Base-by-base conservation (phyloP, 2,888 invertebrate genomes). In the Adelphocoris suturalis region DNA sequence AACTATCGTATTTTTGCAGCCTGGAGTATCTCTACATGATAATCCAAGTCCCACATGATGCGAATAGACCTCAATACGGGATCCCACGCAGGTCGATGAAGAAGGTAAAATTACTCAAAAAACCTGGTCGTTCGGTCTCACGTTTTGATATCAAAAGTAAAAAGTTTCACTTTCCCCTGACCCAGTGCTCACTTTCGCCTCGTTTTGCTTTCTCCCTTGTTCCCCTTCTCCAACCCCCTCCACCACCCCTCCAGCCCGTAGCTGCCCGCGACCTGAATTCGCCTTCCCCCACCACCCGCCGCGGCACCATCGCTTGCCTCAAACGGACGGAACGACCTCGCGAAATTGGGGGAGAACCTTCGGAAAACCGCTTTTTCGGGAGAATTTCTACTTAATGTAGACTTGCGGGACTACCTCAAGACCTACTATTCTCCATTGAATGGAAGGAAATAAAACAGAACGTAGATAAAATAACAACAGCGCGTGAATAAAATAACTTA, bases 161-260 rank as follows among this genome's bases (percentile, higher is more conserved):
- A 85, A 85, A 68, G 47, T 37, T 86, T 88, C 80, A 88, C 88
- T 88, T 88, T 88, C 88, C 52, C 80, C 76, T 88, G 88, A 88
- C 88, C 88, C 61, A 88, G 28, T 78, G 88, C 55, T 88, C 88
- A 88, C 88, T 88, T 88, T 88, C 88, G 88, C 88, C 80, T 61
- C 78, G 76, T 37, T 88, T 88, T 88, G 88, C 88, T 88, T 88
- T 88, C 88, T 76, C 88, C 28, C 55, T 55, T 23, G 85, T 23
- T 19, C 68, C 68, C 23, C 23, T 23, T 19, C 61, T 61, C 1
- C 78, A 28, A 1, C 75, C 2, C 78, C 78, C 52, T 52, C 37
- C 37, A 37, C n/a, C 57, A 57, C n/a, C 57, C 57, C n/a, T n/a
- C 57, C n/a, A 0, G 19, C 16, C 28, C n/a, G 27, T 37, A 2